phyloP scores from a whole-genome alignment of 2,797 vertebrate genomes.

The Vipera ursinii region DNA sequence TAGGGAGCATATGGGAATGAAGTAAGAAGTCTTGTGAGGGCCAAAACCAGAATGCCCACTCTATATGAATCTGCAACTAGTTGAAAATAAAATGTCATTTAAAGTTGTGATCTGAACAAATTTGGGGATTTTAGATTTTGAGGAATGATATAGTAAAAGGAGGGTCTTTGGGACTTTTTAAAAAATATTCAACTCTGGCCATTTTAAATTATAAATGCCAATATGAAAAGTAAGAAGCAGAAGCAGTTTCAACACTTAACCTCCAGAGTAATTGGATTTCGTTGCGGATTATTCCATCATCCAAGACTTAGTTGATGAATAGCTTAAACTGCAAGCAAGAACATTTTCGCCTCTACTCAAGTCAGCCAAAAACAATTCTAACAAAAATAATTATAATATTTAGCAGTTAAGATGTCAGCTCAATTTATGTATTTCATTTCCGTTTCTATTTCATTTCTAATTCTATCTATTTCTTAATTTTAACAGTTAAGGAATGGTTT shows the following conservation, averaged over 20 bases:
- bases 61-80: neutral
- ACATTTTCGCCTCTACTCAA: neutral
- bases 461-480: neutral
- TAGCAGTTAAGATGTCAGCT: neutral
- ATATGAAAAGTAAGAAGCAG: neutral
- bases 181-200: neutral
- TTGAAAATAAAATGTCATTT: neutral
- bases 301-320: neutral
- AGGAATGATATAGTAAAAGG: neutral
- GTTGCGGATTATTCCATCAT: neutral
- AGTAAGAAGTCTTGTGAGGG: neutral
- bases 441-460: neutral
- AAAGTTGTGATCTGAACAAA: neutral
- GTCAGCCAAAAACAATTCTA: neutral
- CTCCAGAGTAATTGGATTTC: neutral
- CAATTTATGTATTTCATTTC: neutral
- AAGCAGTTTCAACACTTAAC: neutral
- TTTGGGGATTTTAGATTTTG: neutral
- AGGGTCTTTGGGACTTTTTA: neutral
- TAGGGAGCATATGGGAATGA: neutral
- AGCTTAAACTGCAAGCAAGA: neutral
- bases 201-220: neutral
- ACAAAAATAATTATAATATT: neutral
- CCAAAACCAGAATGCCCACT: neutral
- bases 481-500: neutral